Evolutionary conservation across 2,888 invertebrate species (phyloP), one percentile per base, ranked within the genome.

Genomic region (Loripinus fragilis): DNA sequence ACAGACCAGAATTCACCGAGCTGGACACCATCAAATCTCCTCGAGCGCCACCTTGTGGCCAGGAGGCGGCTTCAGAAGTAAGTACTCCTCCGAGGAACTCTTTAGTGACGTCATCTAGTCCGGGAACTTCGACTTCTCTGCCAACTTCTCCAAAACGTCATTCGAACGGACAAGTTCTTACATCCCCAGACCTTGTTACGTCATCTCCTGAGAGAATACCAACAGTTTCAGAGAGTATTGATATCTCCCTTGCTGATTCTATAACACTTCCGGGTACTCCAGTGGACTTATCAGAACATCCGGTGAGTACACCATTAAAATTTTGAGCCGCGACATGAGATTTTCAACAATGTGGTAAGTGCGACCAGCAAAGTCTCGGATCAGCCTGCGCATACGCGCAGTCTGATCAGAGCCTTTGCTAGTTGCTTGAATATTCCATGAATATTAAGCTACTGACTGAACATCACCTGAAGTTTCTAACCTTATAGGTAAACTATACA

Each of bases 211-310:
- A 85, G 5, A 55, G 80, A 25, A 83, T 88, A 52, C 81, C 77
- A n/a, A 88, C 88, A 0, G 88, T 88, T n/a, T 88, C 88, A 5
- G 88, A 85, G 52, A 85, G 85, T 52, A 86, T 76, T 70, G 85
- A 72, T 80, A 80, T 74, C 35, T 78, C 80, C 0, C 25, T 83
- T 23, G 68, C 79, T 15, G 84, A 81, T n/a, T 42, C 76, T n/a
- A 35, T 76, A 28, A 79, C 84, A 2, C 52, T 87, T 8, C 88
- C 88, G 1, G 87, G 86, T 17, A 87, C 88, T 0, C 88, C 88
- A 1, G 74, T 78, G 17, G 80, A 81, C 33, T 28, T 52, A 3
- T 20, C 67, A 67, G 42, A 67, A 60, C 60, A 60, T 33, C 30
- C 30, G 60, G 60, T 60, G 15, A 33, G 60, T n/a, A 8, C 38